Conservation (phyloP, 2,888 invertebrate genomes). For the Cephalotes varians region DNA sequence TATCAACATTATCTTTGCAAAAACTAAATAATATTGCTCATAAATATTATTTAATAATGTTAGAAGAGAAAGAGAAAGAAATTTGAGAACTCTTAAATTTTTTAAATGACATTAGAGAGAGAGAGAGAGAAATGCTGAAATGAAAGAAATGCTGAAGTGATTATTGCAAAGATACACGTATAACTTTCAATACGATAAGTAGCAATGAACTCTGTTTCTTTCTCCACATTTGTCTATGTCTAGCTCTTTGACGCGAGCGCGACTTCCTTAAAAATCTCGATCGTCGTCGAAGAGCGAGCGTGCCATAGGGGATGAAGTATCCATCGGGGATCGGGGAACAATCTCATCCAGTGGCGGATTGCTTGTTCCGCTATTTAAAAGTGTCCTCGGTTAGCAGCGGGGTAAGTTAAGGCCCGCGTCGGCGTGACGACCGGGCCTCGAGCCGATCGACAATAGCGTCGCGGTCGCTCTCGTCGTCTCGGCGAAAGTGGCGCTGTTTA, state of each 20-base stretch:
- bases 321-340: conserved; percentile 72
- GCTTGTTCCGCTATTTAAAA: conserved; percentile 83
- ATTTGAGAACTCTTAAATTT: background rate
- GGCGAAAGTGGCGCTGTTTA: conserved; percentile 82
- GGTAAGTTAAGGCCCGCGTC: conserved; percentile 71
- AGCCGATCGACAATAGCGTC: conserved; percentile 73
- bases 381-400: conserved; percentile 68
- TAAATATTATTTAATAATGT: background rate
- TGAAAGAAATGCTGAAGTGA: background rate
- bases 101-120: background rate
- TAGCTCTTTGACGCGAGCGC: conserved; percentile 16
- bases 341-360: conserved; percentile 78
- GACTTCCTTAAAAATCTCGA: conserved; percentile 8
- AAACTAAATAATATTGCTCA: background rate
- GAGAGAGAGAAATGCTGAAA: background rate
- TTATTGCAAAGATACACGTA: background rate
- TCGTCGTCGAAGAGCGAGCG: background rate
- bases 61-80: background rate
- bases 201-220: background rate
- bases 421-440: conserved; percentile 54
- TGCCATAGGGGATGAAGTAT: conserved; percentile 74
- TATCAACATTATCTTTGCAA: background rate
- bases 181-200: background rate
- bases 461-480: conserved; percentile 59
- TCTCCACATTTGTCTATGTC: background rate